phyloP scores from a whole-genome alignment of 2,888 invertebrate species.

The Erebia palarica region DNA sequence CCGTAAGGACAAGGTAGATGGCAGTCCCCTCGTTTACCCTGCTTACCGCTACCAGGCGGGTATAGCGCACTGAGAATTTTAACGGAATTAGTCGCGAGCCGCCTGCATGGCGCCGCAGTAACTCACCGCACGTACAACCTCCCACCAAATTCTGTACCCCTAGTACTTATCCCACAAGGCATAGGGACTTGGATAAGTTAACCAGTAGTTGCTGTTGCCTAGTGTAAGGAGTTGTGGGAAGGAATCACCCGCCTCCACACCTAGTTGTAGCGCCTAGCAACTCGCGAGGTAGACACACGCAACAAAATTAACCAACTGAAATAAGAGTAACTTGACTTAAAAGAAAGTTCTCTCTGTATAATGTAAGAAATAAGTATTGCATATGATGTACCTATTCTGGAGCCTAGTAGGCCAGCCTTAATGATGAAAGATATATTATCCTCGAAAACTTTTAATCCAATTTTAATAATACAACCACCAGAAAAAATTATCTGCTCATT shows the following conservation, averaged over 20 bases:
- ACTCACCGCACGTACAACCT: constrained; percentile 60
- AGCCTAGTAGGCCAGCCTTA: too few species aligned
- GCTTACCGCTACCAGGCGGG: constrained; percentile 75
- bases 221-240: constrained; percentile 50
- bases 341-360: background rate
- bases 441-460: too few species aligned
- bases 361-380: too few species aligned
- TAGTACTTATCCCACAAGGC: constrained; percentile 10
- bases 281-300: constrained; percentile 72
- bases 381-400: too few species aligned
- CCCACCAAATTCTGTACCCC: constrained; percentile 17
- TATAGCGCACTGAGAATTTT: constrained; percentile 77
- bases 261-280: constrained; percentile 71
- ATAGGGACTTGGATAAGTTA: background rate
- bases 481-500: too few species aligned
- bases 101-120: constrained; percentile 80
- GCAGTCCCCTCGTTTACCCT: constrained; percentile 72
- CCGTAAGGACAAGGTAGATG: constrained; percentile 38
- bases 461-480: too few species aligned
- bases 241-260: constrained; percentile 66
- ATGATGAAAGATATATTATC: too few species aligned
- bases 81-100: constrained; percentile 79
- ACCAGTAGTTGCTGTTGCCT: constrained; percentile 7
- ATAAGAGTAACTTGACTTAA: constrained; percentile 43
- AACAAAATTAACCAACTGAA: constrained; percentile 61